Conservation (phyloP, 2,888 invertebrate genomes). For the Acleris emargana region DNA sequence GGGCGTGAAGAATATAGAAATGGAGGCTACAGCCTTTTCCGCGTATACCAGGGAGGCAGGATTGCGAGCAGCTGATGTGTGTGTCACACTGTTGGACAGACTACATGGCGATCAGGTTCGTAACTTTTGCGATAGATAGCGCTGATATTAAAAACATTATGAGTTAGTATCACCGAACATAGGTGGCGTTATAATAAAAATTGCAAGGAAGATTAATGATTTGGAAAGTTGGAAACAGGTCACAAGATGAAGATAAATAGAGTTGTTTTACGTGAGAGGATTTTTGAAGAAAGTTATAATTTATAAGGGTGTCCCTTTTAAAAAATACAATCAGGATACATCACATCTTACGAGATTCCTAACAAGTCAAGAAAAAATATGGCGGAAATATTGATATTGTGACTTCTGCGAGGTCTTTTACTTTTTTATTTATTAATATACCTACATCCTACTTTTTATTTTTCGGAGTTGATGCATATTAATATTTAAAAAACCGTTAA, state of each 20-base stretch:
- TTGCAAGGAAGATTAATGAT: background rate
- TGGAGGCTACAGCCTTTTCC: conserved; percentile 90
- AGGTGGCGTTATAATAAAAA: conserved; percentile 12
- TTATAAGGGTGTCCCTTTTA: background rate
- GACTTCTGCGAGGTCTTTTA: no score
- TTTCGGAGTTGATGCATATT: no score
- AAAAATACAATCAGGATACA: background rate
- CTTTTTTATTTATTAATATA: no score
- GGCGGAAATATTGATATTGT: no score
- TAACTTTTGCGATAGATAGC: conserved; percentile 9
- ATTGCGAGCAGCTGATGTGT: conserved; percentile 86
- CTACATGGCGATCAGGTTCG: conserved; percentile 87
- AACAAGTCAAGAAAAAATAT: no score
- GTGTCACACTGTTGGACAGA: conserved; percentile 88
- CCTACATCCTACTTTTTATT: no score
- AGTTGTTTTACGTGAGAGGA: background rate
- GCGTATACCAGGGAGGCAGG: conserved; percentile 86
- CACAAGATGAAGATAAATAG: background rate
- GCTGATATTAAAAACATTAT: conserved; percentile 5
- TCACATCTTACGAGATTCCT: no score
- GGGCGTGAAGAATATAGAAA: conserved; percentile 90
- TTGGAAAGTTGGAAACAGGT: conserved; percentile 6
- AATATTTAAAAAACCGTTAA: no score
- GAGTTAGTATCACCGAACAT: background rate
- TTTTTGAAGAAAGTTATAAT: conserved; percentile 19